Percentiles rank a stretch among this genome's conserved stretches.
These are phyloP conservation scores for Cremastinae sp. DNA, from an alignment of 2,888 invertebrate species.

Conservation along the genomic window DNA sequence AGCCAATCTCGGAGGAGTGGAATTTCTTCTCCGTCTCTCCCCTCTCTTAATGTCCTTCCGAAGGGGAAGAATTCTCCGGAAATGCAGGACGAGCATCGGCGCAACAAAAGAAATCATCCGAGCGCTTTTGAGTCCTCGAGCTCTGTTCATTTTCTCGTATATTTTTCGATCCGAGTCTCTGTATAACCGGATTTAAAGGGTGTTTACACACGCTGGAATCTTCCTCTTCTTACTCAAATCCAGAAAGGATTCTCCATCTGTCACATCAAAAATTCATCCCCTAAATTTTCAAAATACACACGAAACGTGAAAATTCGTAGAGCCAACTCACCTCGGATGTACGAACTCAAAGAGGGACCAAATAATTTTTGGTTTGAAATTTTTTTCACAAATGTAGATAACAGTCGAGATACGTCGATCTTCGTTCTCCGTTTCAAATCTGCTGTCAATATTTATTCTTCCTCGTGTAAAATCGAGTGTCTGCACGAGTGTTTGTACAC, in stretches of 20 bases:
- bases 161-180: slow-evolving; percentile 39
- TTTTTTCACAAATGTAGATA: too few relatives aligned
- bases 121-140: slow-evolving; percentile 34
- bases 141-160: slow-evolving; percentile 31
- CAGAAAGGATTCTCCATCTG: slow-evolving; percentile 14
- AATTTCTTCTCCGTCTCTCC: slow-evolving; percentile 42
- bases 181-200: not conserved
- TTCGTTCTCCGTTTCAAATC: too few relatives aligned
- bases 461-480: too few relatives aligned
- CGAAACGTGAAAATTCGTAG: too few relatives aligned
- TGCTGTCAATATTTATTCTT: too few relatives aligned
- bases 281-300: too few relatives aligned
- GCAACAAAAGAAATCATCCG: slow-evolving; percentile 49
- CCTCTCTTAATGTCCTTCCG: slow-evolving; percentile 52
- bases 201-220: not conserved
- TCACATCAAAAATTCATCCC: too few relatives aligned
- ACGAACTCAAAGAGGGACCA: too few relatives aligned
- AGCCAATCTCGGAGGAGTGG: slow-evolving; percentile 51
- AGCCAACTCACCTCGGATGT: too few relatives aligned
- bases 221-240: not conserved
- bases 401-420: too few relatives aligned
- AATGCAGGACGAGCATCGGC: slow-evolving; percentile 42
- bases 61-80: slow-evolving; percentile 48
- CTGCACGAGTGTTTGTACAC: too few relatives aligned
- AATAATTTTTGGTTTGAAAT: too few relatives aligned